These are phyloP conservation scores for Conistra vaccinii DNA, from an alignment of 2,888 invertebrate genomes.

Conservation along the genomic window DNA sequence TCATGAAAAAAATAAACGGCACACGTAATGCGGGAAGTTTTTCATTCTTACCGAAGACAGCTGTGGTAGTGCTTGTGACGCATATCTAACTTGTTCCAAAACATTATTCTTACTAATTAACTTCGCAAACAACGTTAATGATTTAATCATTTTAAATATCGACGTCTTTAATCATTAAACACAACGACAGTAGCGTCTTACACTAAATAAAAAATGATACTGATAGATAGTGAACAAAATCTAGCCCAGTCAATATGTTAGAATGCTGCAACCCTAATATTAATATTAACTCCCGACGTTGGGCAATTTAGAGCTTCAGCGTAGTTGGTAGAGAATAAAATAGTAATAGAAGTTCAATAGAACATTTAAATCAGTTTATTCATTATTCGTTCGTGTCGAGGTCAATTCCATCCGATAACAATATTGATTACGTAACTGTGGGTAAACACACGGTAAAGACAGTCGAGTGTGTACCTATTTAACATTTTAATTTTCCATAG, in stretches of 20 bases:
- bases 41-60: slow-evolving; percentile 84
- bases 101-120: slow-evolving; percentile 68
- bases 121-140: slow-evolving; percentile 71
- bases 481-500: neutral
- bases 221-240: slow-evolving; percentile 30
- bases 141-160: slow-evolving; percentile 72
- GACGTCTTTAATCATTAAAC: slow-evolving; percentile 17
- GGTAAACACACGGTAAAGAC: slow-evolving; percentile 25
- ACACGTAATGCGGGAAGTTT: neutral
- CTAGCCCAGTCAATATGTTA: neutral
- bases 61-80: slow-evolving; percentile 82
- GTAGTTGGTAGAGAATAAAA: neutral
- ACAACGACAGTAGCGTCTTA: slow-evolving; percentile 29
- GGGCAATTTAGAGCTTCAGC: neutral
- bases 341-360: neutral
- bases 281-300: neutral
- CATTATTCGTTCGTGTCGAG: neutral
- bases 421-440: slow-evolving; percentile 49
- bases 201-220: slow-evolving; percentile 38
- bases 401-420: slow-evolving; percentile 20
- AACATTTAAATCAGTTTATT: neutral
- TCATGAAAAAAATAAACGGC: slow-evolving; percentile 9
- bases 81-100: slow-evolving; percentile 75
- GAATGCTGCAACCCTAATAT: neutral
- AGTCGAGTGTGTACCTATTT: neutral